Evolutionary conservation across 2,888 invertebrate genomes (phyloP), one percentile per base, ranked within the genome.

Genomic region (Heliconius erato): DNA sequence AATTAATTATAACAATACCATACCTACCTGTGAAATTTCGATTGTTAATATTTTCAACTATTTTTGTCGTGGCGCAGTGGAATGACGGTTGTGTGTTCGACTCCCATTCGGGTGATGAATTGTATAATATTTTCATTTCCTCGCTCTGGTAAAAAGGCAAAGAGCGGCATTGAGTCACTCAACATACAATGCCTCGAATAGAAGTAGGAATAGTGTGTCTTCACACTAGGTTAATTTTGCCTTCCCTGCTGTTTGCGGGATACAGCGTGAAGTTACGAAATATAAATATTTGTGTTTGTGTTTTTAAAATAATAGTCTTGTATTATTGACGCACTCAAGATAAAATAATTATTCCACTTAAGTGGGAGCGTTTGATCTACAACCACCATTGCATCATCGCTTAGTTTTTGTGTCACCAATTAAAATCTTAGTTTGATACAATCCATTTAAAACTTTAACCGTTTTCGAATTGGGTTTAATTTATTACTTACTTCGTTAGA

Each of bases 361-460:
- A 81, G 65, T 11, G 40, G 74, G 54, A 71, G 77, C 69, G 59
- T 40, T 59, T 74, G 40, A 74, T 82, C 69, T 74, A 72, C 32
- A 44, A 59, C 59, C 35, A 71, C 77, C 44, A 65, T 81, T 74
- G 81, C 79, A n/a, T 83, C 80, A 80, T 44, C 76, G 40, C 76
- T 76, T 78, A 79, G 72, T 78, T 84, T 81, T 81, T 78, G 67
- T 83, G 79, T 81, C 82, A 79, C 82, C 80, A 82, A 84, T 84
- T 82, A 84, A 79, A 76, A 71, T 16, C 35, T 65, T n/a, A 16
- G 3, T 16, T 28, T 19, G 14, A 69, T 26, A 49, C 54, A 12
- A 26, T 80, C 74, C 23, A 81, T 71, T 35, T 54, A 65, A n/a
- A 32, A 79, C 81, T 49, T 63, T 84, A 80, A 69, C 3, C 11